Evolutionary conservation across 2,888 invertebrate genomes (phyloP), one percentile per base, ranked within the genome.

Genomic region (Agriopis leucophaearia): DNA sequence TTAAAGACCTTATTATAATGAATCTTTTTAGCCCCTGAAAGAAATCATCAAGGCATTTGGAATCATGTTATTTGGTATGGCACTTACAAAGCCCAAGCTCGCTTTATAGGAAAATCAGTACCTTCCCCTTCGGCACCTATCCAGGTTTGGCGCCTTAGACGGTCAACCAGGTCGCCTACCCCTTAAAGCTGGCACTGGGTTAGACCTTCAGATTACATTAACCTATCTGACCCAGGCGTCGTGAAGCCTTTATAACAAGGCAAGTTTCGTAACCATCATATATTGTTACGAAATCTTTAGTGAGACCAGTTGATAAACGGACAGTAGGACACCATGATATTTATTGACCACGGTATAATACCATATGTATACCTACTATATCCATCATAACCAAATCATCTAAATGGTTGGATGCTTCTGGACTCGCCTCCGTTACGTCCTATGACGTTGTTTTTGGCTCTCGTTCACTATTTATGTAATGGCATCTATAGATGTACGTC

Each of bases 121-220:
- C 27, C 27, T n/a, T n/a, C n/a, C n/a, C n/a, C n/a, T n/a, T 5
- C 27, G 27, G 27, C 5, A 27, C 27, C 27, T 5, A 5, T 27
- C 27, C 0, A 27, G 4, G 27, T 5, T 27, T 5, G 27, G 27
- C 27, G 27, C 27, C 27, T 5, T 27, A 27, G 27, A 5, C 3
- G 27, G 4, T 27, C 5, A 27, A 27, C 1, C 27, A 27, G 27
- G 27, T 27, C 5, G 4, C 4, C 27, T 27, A 27, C 27, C 27
- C 27, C 27, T 5, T 27, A 27, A 27, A 27, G 27, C 27, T 5
- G 5, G 4, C 27, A 27, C 27, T 27, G 27, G 69, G 69, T 79
- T 50, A 81, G 76, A 74, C 68, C 72, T 69, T 71, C 69, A 73
- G 64, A 73, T 75, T 59, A 64, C 64, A 69, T 69, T 51, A 64